A percentile compares a stretch with the other conserved stretches of the same genome.
These are phyloP conservation scores for Volucella inflata DNA, from an alignment of 2,888 invertebrate genomes.

Conservation along the genomic window DNA sequence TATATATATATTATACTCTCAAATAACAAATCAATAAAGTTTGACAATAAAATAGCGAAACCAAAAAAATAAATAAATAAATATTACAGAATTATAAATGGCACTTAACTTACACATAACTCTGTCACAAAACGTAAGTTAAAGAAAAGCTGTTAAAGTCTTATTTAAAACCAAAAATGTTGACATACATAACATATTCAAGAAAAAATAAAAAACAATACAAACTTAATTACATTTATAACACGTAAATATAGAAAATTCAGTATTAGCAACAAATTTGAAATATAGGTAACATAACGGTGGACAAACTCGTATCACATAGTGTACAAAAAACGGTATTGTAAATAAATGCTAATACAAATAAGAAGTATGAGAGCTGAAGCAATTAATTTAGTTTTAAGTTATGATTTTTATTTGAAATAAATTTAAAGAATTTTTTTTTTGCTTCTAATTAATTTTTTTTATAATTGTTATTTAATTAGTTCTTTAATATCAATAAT, in stretches of 20 bases:
- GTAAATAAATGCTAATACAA: conserved; percentile 50
- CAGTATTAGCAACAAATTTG: conserved; percentile 62
- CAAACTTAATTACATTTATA: conserved; percentile 11
- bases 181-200: conserved; percentile 22
- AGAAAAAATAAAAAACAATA: too few relatives aligned
- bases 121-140: conserved; percentile 40
- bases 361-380: background rate
- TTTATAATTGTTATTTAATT: background rate
- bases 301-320: conserved; percentile 21
- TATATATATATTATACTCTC: conserved; percentile 28
- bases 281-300: conserved; percentile 16
- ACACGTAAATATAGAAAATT: conserved; percentile 43
- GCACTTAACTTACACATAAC: conserved; percentile 50
- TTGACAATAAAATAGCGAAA: conserved; percentile 74
- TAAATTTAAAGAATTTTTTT: background rate
- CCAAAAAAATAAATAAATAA: conserved; percentile 38
- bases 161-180: conserved; percentile 50
- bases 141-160: conserved; percentile 41
- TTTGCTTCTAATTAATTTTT: background rate
- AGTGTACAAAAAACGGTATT: conserved; percentile 47
- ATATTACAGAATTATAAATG: conserved; percentile 32
- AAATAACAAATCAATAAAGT: conserved; percentile 71
- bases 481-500: too few relatives aligned
- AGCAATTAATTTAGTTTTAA: background rate
- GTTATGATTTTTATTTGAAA: background rate